A percentile compares a stretch with the other conserved stretches of the same genome.
These are phyloP conservation scores for Amphiprion clarkii DNA, from an alignment of 2,797 vertebrate species.

Conservation along the genomic window DNA sequence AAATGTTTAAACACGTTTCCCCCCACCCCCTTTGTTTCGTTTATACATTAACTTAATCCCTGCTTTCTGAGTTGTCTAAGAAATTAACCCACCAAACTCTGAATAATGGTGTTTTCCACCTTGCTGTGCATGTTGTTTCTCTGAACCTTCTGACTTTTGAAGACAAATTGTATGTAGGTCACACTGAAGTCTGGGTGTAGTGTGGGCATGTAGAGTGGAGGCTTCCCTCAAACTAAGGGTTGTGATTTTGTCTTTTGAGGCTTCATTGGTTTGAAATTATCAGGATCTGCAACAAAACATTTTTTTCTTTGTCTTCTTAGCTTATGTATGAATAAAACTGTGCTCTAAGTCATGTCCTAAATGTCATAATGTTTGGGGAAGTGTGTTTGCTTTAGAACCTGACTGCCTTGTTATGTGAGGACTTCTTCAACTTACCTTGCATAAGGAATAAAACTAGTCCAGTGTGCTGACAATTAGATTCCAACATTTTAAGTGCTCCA, in stretches of 20 bases:
- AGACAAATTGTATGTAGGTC: constrained; percentile 60
- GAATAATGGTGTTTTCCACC: constrained; percentile 22
- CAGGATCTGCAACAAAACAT: neutral
- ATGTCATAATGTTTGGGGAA: constrained; percentile 22
- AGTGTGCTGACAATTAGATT: neutral
- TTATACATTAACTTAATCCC: neutral
- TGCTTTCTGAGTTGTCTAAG: constrained; percentile 5
- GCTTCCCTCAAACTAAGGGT: constrained; percentile 1
- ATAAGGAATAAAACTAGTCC: no score
- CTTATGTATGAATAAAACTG: neutral
- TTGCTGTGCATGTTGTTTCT: constrained; percentile 16
- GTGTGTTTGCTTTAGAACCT: constrained; percentile 48
- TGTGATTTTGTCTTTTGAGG: neutral
- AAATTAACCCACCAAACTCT: constrained; percentile 14
- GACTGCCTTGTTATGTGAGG: constrained; percentile 34
- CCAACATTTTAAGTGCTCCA: neutral
- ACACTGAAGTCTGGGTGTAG: constrained; percentile 48
- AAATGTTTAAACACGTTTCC: constrained; percentile 24
- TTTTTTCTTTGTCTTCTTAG: neutral
- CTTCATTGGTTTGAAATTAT: neutral
- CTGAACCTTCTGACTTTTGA: constrained; percentile 46
- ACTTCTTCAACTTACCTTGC: neutral
- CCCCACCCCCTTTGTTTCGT: constrained; percentile 5
- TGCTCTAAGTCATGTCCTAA: neutral
- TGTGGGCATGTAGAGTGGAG: constrained; percentile 26